Conservation (phyloP, 2,797 vertebrate species). For the Ispidina lecontei region DNA sequence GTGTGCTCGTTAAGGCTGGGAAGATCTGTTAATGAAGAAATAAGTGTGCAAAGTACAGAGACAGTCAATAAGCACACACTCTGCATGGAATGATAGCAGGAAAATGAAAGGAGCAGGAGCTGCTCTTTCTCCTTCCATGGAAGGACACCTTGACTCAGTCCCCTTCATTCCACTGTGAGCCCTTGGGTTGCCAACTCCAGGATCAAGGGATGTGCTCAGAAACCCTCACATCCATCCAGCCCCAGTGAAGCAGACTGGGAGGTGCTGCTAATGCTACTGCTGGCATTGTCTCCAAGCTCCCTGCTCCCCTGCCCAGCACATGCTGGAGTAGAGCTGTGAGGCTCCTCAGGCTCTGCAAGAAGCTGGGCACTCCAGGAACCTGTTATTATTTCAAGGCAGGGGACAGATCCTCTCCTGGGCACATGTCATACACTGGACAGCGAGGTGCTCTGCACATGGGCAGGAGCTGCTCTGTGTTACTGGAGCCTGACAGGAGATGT, state of each 20-base stretch:
- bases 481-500: not conserved
- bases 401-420: not conserved
- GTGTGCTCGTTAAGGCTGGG: not conserved
- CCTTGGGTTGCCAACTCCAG: accelerated
- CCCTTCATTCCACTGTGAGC: not conserved
- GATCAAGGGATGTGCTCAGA: not conserved
- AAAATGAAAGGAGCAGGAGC: not conserved
- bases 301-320: accelerated
- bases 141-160: not conserved
- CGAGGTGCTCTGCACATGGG: not conserved
- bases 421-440: not conserved
- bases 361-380: not conserved
- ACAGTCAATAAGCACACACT: not conserved
- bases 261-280: not conserved
- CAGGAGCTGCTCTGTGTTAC: not conserved
- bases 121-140: not conserved
- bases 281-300: not conserved
- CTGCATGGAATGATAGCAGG: not conserved
- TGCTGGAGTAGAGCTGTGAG: not conserved
- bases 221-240: not conserved
- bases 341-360: not conserved
- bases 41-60: accelerated
- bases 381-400: not conserved
- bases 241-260: not conserved
- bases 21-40: not conserved